Base-by-base conservation (phyloP, 2,113 vertebrate species). In the Pitta sordida region DNA sequence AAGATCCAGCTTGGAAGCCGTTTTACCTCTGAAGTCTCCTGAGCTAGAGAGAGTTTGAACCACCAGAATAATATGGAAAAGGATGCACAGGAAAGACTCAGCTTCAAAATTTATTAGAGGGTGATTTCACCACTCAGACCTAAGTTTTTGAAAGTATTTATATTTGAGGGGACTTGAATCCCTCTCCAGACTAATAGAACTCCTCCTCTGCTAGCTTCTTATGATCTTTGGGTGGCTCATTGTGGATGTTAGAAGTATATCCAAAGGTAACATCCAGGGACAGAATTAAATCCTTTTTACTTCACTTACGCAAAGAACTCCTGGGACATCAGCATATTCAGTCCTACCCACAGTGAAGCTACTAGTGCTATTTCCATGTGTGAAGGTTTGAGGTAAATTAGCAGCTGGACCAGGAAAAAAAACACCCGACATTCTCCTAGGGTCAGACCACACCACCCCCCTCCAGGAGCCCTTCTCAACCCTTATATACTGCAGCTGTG, bases 251-350 rank as follows among this genome's bases (percentile, higher is more conserved):
- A 82, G 82, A 82, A 85, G 9, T 59, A 55, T 14, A 51, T 91
- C 67, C 90, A 59, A 92, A 92, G 59, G 36, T 76, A 90, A 89
- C 70, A 80, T 91, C 63, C 81, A 93, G 70, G 22, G 83, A 56
- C 39, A 88, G 79, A 93, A 88, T 59, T 83, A 94, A 94, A 93
- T 95, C 75, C 43, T 64, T 85, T 59, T 70, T 30, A 58, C 24
- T 92, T 94, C 75, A 78, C 59, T 90, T 77, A 71, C 27, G 60
- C 64, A 91, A 90, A 92, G 67, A 91, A 77, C 43, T 93, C 85
- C 53, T 23, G 44, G 83, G 59, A 93, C n/a, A 86, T 44, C 56
- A 69, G 56, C 49, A 44, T 74, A 80, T 77, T 93, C 75, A 74
- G 60, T 86, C 55, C 71, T 88, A 74, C 74, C 70, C 71, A 86